Percentiles rank a stretch among this genome's conserved stretches.
These are phyloP conservation scores for Drosophila infuscata DNA, from an alignment of 2,888 invertebrate genomes.

Conservation along the genomic window DNA sequence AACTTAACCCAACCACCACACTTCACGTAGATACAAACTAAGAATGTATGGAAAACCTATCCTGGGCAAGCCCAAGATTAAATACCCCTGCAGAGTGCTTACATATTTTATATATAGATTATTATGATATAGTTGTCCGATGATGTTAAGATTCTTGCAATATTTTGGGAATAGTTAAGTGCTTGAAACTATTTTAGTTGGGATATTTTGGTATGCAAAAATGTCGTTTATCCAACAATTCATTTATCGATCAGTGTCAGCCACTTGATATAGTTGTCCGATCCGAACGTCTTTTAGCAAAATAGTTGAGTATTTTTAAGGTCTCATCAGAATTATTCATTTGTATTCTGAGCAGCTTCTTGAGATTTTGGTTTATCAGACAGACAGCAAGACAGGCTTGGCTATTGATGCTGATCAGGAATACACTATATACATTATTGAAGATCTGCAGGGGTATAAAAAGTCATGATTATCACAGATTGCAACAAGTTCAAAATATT, in stretches of 20 bases:
- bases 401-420: neutral
- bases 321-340: neutral
- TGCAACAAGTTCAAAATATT: neutral
- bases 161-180: neutral
- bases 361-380: neutral
- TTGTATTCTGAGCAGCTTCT: neutral
- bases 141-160: neutral
- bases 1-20: slow-evolving; percentile 42
- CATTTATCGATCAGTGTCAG: neutral
- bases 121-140: neutral
- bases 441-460: neutral
- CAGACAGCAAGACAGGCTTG: too few relatives aligned
- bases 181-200: neutral
- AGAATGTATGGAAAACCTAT: neutral
- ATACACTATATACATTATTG: neutral
- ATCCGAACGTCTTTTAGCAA: neutral
- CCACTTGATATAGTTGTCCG: neutral
- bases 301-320: neutral
- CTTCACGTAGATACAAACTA: neutral
- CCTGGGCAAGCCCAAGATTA: neutral
- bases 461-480: neutral
- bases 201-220: neutral
- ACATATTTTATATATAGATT: neutral
- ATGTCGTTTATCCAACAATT: neutral
- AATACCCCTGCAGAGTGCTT: neutral